Evolutionary conservation across 1,140 invertebrate species (phyloP).

Genomic region (Adoxophyes honmai): DNA sequence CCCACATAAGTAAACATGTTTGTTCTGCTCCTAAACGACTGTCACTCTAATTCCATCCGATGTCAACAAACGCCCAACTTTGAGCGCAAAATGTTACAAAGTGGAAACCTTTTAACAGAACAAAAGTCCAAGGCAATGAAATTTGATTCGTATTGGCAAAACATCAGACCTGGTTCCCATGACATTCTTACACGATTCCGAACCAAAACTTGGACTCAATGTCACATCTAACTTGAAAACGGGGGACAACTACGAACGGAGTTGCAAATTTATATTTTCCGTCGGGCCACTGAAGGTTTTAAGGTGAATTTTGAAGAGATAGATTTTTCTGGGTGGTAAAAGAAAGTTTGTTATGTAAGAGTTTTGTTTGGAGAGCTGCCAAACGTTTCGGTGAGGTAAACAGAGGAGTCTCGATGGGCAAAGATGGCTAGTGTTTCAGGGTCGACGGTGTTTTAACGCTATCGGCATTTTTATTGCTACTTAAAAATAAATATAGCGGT

Average conservation of each 20-base stretch:
- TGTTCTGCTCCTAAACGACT: too few relatives aligned
- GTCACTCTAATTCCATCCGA: too few relatives aligned
- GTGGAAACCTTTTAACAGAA: neutral
- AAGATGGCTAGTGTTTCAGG: neutral
- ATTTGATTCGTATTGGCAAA: conserved; percentile 9
- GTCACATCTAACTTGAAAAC: conserved; percentile 3
- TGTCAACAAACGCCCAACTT: too few relatives aligned
- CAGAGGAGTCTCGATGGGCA: neutral
- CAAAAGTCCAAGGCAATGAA: neutral
- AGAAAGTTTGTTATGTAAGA: neutral
- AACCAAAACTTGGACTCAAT: conserved; percentile 3
- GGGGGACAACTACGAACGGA: neutral
- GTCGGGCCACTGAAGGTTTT: neutral
- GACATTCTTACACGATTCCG: neutral
- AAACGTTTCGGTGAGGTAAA: conserved; percentile 2
- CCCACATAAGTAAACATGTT: too few relatives aligned
- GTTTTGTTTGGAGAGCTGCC: conserved; percentile 6
- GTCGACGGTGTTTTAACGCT: too few relatives aligned
- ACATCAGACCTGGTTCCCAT: conserved; percentile 1
- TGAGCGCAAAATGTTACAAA: too few relatives aligned
- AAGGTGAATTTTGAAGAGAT: neutral
- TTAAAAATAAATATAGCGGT: too few relatives aligned
- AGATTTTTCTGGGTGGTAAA: neutral
- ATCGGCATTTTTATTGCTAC: too few relatives aligned
- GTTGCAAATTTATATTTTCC: neutral